These are phyloP conservation scores for Acanthosoma haemorrhoidale DNA, from an alignment of 2,888 invertebrate genomes.

Conservation along the genomic window DNA sequence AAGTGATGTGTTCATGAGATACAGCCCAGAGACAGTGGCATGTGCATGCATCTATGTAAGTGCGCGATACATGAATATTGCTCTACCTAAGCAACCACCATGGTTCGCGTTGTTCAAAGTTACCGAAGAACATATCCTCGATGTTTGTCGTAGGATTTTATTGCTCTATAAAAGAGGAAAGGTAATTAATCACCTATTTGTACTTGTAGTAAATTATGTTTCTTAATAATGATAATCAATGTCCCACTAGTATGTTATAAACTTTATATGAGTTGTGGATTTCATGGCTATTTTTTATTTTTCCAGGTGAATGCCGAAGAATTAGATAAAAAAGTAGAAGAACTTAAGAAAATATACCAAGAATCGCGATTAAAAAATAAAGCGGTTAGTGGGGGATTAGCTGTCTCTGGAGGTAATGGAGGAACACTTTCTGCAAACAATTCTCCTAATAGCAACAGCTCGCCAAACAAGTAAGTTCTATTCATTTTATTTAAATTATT, in stretches of 20 bases:
- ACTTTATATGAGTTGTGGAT: neutral
- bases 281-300: constrained; percentile 3
- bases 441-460: constrained; percentile 45
- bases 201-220: neutral
- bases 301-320: constrained; percentile 62
- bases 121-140: constrained; percentile 72
- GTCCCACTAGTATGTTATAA: neutral
- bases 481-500: neutral
- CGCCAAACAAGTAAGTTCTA: constrained; percentile 43
- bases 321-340: constrained; percentile 68
- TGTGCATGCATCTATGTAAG: constrained; percentile 98
- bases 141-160: constrained; percentile 76
- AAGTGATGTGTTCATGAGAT: constrained; percentile 93
- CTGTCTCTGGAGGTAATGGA: constrained; percentile 38
- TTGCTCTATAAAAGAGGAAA: constrained; percentile 77
- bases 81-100: constrained; percentile 77
- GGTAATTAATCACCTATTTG: constrained; percentile 50
- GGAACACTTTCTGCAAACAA: constrained; percentile 45
- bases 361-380: constrained; percentile 54
- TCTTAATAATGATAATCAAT: neutral
- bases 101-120: constrained; percentile 89
- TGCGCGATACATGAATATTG: constrained; percentile 77
- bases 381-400: constrained; percentile 14
- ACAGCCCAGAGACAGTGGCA: constrained; percentile 94
- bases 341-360: constrained; percentile 64